A percentile compares a stretch with the other conserved stretches of the same genome.
phyloP scores from a whole-genome alignment of 2,888 invertebrate genomes.

The Scotopteryx bipunctaria region DNA sequence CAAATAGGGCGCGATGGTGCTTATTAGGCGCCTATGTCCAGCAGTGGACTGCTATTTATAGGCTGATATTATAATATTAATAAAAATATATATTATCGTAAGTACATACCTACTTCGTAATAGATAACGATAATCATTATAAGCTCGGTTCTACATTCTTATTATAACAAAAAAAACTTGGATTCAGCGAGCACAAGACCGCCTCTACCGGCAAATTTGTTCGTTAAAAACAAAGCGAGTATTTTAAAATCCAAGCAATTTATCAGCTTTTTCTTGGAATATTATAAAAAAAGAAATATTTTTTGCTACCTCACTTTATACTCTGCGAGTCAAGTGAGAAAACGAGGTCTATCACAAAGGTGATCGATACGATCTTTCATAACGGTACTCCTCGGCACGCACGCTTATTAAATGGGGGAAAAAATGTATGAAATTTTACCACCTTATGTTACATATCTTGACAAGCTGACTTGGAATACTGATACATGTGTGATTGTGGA shows the following conservation, averaged over 20 bases:
- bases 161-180: too few relatives aligned
- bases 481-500: constrained; percentile 8
- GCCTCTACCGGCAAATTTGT: too few relatives aligned
- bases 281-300: background rate
- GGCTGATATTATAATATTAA: too few relatives aligned
- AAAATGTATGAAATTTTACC: constrained; percentile 22
- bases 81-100: too few relatives aligned
- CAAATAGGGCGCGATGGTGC: too few relatives aligned
- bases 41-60: too few relatives aligned
- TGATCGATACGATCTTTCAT: constrained; percentile 35
- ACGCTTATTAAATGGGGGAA: constrained; percentile 33
- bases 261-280: background rate
- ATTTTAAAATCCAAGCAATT: background rate
- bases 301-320: constrained; percentile 1
- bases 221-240: background rate
- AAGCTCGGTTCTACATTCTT: too few relatives aligned
- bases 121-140: too few relatives aligned
- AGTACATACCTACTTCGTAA: too few relatives aligned
- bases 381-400: constrained; percentile 28
- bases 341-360: constrained; percentile 30
- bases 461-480: constrained; percentile 14
- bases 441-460: constrained; percentile 19
- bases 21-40: too few relatives aligned
- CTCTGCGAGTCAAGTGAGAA: constrained; percentile 21
- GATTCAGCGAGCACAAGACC: too few relatives aligned